Evolutionary conservation across 2,888 invertebrate species (phyloP), one percentile per base, ranked within the genome.

Genomic region (Nemurella pictetii): DNA sequence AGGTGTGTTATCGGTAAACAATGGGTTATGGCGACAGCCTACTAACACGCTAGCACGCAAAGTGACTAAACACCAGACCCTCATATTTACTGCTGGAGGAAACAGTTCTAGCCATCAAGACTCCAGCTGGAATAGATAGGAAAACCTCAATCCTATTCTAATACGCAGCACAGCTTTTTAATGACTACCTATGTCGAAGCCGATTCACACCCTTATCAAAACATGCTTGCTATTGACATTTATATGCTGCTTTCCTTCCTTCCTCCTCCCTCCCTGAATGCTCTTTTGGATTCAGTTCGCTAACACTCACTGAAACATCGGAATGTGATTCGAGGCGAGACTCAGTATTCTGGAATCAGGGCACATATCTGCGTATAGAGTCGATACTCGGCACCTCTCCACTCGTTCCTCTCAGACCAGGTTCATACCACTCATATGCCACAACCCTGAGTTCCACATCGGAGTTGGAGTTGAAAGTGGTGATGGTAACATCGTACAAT

Each of bases 1-100:
- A 72, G 72, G 82, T 29, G 55, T 72, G 82, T 72, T 82, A 72
- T 82, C 82, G 82, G 72, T 27, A 55, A 82, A 82, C 55, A 55
- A 82, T 55, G 55, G 82, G 82, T 29, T 72, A 82, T 82, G 82
- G 82, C 82, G 82, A 82, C 82, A 72, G 82, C n/a, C 82, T 78
- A 78, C n/a, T 27, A 78, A 28, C 78, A 30, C 30, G 78, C 78
- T 30, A 78, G 28, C n/a, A 28, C 78, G 55, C 55, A 55, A 55
- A 3, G 12, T 35, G 35, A 35, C 35, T 35, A 35, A 35, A 77
- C 77, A 3, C 15, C n/a, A 78, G 0, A 25, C 26, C 75, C 29
- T 78, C 29, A 78, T 30, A 28, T 28, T 78, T 78, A 29, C 30
- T 78, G 5, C 78, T 29, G n/a, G 30, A 78, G 20, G 78, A 78